Conservation (phyloP, 2,888 invertebrate species). For the Balanococcus diminutus region DNA sequence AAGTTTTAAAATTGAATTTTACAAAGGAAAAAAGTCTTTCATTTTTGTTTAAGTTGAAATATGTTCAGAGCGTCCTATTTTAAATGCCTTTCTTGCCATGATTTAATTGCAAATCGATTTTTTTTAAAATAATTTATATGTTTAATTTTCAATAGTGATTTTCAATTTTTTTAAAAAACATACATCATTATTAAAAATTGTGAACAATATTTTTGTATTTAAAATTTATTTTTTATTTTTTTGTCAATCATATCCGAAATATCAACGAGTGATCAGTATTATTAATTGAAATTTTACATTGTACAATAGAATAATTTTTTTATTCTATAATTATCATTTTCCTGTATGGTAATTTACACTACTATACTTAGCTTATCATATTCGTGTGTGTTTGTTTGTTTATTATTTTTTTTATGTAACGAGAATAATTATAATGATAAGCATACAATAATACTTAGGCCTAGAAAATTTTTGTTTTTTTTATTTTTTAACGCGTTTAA, state of each 20-base stretch:
- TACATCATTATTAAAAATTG: background rate
- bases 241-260: background rate
- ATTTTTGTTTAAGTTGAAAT: background rate
- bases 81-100: no score
- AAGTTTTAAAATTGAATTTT: background rate
- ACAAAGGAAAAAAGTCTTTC: background rate
- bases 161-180: background rate
- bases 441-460: conserved; percentile 6
- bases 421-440: background rate
- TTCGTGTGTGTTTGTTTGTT: background rate
- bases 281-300: background rate
- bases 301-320: background rate
- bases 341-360: background rate
- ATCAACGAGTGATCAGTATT: conserved; percentile 8
- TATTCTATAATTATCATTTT: background rate
- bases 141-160: background rate
- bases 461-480: conserved; percentile 4
- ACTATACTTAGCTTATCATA: background rate
- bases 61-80: background rate
- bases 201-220: background rate
- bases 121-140: background rate
- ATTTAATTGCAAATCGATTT: no score
- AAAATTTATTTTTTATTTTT: background rate
- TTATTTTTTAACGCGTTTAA: background rate
- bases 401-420: background rate